Base-by-base conservation (phyloP, 1,140 invertebrate genomes). In the Eupeodes corollae region DNA sequence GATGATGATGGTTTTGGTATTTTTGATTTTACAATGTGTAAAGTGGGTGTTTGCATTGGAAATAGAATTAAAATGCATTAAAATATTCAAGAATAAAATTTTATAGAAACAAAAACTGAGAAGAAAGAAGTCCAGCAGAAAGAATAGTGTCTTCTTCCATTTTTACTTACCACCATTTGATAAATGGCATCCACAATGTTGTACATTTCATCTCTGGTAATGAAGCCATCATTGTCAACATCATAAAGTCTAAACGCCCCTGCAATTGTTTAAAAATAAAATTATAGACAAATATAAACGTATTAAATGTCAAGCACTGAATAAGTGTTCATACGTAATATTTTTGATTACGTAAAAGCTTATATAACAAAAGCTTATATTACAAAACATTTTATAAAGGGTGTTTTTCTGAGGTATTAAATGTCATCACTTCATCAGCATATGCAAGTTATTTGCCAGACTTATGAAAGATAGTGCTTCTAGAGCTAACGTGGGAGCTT, bases 161-260 rank as follows among this genome's bases (percentile, higher is more conserved):
- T 11, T 12, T 39, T 68, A 83, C 88, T 79, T 79, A 92, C 91
- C 77, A 98, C 91, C 95, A 99, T 98, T 71, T 96, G 89, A 74
- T 98, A 98, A 62, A 98, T 99, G 47, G 93, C 92, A 67, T 97
- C 92, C 11, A 98, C 94, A 61, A 98, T 98, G 70, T 94, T 93
- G 65, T 96, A 92, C 94, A 98, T 98, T 73, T 98, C 94, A 50
- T 93, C 88, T 48, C 91, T 77, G 9, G 94, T 98, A 61, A 98
- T 98, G 68, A 88, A 98, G 2, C 94, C 94, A 68, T 98, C 93
- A 69, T 96, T 95, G 74, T 98, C 93, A 19, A 98, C 87, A 68
- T 98, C 94, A 63, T 98, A 98, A 13, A 98, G 75, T 59, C 88
- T 82, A 71, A 98, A 97, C 18, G 92, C 92, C 93, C 93, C 92